Evolutionary conservation across 2,888 invertebrate species (phyloP).

Genomic region (Scaeva pyrastri): DNA sequence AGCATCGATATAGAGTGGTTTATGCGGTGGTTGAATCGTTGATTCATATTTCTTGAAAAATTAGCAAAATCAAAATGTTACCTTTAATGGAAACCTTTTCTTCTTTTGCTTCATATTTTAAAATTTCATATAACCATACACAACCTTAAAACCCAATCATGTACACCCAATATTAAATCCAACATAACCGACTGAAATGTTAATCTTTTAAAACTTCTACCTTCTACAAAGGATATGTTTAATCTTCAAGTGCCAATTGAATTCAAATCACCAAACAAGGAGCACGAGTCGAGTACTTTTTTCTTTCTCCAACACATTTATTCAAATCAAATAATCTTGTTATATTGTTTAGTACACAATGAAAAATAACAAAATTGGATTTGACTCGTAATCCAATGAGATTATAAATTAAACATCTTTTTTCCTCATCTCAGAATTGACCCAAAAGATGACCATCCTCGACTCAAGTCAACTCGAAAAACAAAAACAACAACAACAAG

Average conservation of each 20-base stretch:
- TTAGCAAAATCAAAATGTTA: no score
- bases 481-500: background rate
- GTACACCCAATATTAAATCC: no score
- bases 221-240: background rate
- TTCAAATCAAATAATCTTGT: slow-evolving; percentile 39
- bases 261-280: slow-evolving; percentile 30
- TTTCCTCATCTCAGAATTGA: background rate
- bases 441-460: slow-evolving; percentile 43
- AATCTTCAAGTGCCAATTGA: slow-evolving; percentile 20
- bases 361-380: slow-evolving; percentile 64
- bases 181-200: no score
- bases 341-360: slow-evolving; percentile 66
- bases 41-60: no score
- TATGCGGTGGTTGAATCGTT: no score
- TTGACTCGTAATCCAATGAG: slow-evolving; percentile 64
- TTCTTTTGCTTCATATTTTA: no score
- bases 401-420: slow-evolving; percentile 61
- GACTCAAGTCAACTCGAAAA: background rate
- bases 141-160: no score
- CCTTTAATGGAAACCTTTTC: no score
- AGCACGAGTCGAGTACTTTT: background rate
- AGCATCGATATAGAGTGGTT: no score
- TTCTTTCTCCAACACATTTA: background rate
- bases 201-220: no score
- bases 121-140: no score